Conservation (phyloP, 2,888 invertebrate species). For the Abrostola triplasia region DNA sequence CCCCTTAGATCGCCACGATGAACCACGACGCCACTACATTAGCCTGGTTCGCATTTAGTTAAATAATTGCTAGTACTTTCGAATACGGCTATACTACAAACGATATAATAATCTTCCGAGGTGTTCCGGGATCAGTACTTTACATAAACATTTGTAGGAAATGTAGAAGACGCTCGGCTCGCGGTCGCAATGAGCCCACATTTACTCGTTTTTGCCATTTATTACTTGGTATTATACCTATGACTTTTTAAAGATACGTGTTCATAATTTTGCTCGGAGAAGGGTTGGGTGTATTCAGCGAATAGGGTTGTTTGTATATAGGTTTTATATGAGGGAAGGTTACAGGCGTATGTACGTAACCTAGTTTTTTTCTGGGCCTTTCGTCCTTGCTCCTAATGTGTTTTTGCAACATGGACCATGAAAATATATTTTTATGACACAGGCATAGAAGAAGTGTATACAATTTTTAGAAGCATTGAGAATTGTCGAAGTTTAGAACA, state of each 20-base stretch:
- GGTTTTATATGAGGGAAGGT: neutral
- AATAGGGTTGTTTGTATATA: neutral
- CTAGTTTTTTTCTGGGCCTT: constrained; percentile 1
- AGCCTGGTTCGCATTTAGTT: too few species aligned
- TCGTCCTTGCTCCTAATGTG: neutral
- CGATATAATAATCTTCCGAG: neutral
- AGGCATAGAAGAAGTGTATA: too few species aligned
- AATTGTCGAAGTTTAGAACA: too few species aligned
- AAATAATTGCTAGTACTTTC: neutral
- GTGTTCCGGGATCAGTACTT: constrained; percentile 3
- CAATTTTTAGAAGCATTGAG: too few species aligned
- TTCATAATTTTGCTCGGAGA: constrained; percentile 20
- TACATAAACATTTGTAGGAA: neutral
- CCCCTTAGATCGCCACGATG: too few species aligned
- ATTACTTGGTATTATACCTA: constrained; percentile 9
- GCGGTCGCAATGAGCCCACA: neutral
- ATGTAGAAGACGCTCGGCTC: neutral
- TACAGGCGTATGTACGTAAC: constrained; percentile 1
- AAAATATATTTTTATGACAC: too few species aligned
- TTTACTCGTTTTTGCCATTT: constrained; percentile 12
- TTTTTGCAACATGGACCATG: neutral
- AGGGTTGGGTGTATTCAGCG: constrained; percentile 12
- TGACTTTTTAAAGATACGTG: constrained; percentile 34
- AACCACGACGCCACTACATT: too few species aligned
- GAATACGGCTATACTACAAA: neutral